These are phyloP conservation scores for Chloroceryle inda DNA, from an alignment of 2,797 vertebrate genomes.

Conservation along the genomic window DNA sequence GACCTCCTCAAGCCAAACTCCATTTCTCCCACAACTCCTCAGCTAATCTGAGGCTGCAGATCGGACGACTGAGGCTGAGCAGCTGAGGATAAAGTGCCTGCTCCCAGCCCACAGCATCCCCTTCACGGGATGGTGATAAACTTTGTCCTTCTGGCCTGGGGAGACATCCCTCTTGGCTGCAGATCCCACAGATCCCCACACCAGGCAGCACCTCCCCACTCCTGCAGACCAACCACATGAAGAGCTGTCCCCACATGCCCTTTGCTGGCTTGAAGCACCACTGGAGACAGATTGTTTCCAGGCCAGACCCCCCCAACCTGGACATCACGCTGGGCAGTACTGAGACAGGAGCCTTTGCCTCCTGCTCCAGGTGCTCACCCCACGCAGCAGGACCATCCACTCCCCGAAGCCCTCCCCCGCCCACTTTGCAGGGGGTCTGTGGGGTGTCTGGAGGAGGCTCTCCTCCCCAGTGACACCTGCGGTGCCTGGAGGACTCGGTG, in stretches of 20 bases:
- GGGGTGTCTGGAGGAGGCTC: rapidly evolving
- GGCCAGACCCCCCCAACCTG: not conserved
- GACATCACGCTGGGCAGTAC: not conserved
- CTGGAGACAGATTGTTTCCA: not conserved
- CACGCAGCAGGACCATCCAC: not conserved
- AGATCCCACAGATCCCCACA: rapidly evolving
- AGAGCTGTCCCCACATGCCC: not conserved
- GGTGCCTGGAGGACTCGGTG: not conserved
- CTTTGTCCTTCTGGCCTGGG: not conserved
- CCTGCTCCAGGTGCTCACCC: not conserved
- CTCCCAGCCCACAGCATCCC: not conserved
- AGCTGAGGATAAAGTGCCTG: rapidly evolving
- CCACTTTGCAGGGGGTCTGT: rapidly evolving
- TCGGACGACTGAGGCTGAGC: not conserved
- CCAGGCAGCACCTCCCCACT: not conserved
- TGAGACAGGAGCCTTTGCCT: not conserved
- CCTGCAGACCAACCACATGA: not conserved
- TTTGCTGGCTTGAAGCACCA: not conserved
- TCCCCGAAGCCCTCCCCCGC: rapidly evolving
- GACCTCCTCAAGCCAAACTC: not conserved
- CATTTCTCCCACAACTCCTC: not conserved
- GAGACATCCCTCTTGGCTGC: not conserved
- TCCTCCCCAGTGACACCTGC: not conserved
- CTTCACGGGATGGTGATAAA: rapidly evolving
- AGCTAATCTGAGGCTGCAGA: rapidly evolving